These are phyloP conservation scores for Bruchidius siliquastri DNA, from an alignment of 2,888 invertebrate species.

Conservation along the genomic window DNA sequence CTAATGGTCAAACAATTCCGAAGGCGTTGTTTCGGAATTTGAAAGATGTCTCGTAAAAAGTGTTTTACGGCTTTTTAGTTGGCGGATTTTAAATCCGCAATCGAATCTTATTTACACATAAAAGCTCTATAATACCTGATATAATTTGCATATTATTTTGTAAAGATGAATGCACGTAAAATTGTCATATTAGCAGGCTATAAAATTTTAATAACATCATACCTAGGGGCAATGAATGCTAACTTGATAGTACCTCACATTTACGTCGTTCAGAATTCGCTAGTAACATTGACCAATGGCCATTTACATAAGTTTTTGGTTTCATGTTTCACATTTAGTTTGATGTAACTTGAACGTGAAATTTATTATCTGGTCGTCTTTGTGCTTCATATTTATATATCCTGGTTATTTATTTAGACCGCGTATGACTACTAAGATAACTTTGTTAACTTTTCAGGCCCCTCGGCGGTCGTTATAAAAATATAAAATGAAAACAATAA, in stretches of 20 bases:
- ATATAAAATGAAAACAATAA: no score
- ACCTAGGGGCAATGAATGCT: neutral
- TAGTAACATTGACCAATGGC: neutral
- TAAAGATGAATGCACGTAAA: neutral
- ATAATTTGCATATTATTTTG: neutral
- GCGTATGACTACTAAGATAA: no score
- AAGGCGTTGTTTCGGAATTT: neutral
- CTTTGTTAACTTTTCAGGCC: no score
- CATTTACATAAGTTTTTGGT: neutral
- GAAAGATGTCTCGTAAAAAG: neutral
- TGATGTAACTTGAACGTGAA: neutral
- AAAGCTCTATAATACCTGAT: neutral
- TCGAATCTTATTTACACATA: neutral
- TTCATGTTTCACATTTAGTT: neutral
- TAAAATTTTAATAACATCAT: neutral
- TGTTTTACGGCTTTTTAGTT: neutral
- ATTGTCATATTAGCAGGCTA: neutral
- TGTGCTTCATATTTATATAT: no score
- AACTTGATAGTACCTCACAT: neutral
- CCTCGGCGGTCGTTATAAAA: no score
- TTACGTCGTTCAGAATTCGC: neutral
- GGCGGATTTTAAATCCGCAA: neutral
- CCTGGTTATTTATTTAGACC: no score
- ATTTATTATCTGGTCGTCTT: neutral
- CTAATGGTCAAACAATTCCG: neutral